phyloP scores from a whole-genome alignment of 2,797 vertebrate species.

The Oreochromis mossambicus region DNA sequence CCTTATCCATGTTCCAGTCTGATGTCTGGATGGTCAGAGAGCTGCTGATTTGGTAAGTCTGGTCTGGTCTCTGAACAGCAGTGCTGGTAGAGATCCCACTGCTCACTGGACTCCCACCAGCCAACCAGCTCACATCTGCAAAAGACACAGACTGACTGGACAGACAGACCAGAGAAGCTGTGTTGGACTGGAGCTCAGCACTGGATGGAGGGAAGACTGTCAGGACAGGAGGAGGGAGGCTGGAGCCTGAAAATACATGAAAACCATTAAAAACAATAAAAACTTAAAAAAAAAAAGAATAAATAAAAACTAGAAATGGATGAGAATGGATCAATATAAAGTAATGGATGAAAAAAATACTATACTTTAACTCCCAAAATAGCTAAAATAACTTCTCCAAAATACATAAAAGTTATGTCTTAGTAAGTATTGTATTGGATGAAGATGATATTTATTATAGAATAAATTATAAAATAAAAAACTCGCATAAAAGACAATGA shows the following conservation, averaged over 20 bases:
- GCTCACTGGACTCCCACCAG: constrained; percentile 46
- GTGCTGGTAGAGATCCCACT: constrained; percentile 53
- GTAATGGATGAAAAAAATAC: not conserved
- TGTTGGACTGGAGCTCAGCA: constrained; percentile 50
- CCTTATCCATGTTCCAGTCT: constrained; percentile 13
- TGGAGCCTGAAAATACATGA: constrained; percentile 23
- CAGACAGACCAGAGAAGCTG: constrained; percentile 62
- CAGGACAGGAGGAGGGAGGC: constrained; percentile 48
- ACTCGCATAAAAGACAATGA: not conserved
- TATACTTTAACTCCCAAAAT: not conserved
- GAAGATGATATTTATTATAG: not conserved
- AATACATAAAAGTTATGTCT: not conserved
- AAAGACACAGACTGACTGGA: constrained; percentile 45
- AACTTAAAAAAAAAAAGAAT: not conserved
- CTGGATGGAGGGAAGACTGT: constrained; percentile 64
- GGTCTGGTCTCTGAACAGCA: constrained; percentile 42
- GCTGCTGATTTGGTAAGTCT: constrained; percentile 66
- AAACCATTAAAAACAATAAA: not conserved
- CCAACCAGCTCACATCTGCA: constrained; percentile 59
- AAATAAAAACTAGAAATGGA: not conserved
- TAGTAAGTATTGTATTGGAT: no score
- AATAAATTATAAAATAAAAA: not conserved
- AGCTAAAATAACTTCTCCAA: not conserved
- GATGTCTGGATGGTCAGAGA: constrained; percentile 43
- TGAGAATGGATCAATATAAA: not conserved